phyloP scores from a whole-genome alignment of 1,140 invertebrate genomes.

The Patella vulgata region DNA sequence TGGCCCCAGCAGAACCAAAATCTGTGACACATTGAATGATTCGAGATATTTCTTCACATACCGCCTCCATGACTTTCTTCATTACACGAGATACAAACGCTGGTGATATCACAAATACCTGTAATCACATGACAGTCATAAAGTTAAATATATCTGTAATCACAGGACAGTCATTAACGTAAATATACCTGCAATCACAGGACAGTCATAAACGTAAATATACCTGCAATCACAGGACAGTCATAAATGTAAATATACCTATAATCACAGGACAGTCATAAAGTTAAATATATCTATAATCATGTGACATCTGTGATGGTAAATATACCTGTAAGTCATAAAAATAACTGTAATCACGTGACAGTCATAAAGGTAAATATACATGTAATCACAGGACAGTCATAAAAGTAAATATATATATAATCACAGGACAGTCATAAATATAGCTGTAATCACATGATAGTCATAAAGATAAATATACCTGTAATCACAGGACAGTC shows the following conservation, averaged over 20 bases:
- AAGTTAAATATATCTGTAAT: neutral
- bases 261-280: constrained; percentile 24
- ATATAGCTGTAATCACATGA: constrained; percentile 72
- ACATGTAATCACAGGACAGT: constrained; percentile 69
- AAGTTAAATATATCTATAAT: neutral
- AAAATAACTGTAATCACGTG: neutral
- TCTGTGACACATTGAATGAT: constrained; percentile 82
- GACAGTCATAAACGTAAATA: neutral
- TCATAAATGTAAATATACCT: too few species aligned
- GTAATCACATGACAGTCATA: constrained; percentile 24
- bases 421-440: too few species aligned
- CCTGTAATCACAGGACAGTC: too few species aligned
- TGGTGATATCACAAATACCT: constrained; percentile 85
- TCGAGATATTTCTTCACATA: constrained; percentile 89
- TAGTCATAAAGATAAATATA: neutral
- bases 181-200: neutral
- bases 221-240: too few species aligned
- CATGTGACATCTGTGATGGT: too few species aligned
- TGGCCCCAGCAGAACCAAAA: constrained; percentile 75
- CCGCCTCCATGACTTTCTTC: constrained; percentile 86
- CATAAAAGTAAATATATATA: neutral
- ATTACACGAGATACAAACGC: constrained; percentile 79
- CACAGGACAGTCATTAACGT: too few species aligned
- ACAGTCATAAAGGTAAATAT: too few species aligned
- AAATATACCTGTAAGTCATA: neutral